These are phyloP conservation scores for Trileptium ribeirensis DNA, from an alignment of 2,888 invertebrate species.

Conservation along the genomic window DNA sequence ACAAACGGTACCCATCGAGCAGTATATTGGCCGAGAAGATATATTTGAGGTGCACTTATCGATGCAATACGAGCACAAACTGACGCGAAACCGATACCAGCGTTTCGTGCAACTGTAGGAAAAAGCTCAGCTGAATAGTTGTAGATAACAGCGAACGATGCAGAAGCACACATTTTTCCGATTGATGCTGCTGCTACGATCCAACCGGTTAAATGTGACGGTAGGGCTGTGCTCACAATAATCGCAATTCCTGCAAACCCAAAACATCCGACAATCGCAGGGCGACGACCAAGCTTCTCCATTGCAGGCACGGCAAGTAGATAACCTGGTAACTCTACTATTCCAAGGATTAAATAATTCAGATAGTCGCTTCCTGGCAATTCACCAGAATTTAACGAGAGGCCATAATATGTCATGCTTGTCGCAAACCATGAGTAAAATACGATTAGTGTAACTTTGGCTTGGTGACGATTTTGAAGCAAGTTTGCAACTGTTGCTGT, in stretches of 20 bases:
- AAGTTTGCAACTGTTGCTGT: not conserved
- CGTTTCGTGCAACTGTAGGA: constrained; percentile 26
- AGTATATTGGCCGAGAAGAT: constrained; percentile 17
- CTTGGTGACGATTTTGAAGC: constrained; percentile 13
- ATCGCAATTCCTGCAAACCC: constrained; percentile 7
- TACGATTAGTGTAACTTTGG: constrained; percentile 19
- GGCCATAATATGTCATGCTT: constrained; percentile 25
- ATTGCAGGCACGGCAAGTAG: constrained; percentile 1
- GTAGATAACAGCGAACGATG: constrained; percentile 28
- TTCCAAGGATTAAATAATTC: constrained; percentile 16
- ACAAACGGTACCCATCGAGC: constrained; percentile 8
- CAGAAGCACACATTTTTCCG: constrained; percentile 20
- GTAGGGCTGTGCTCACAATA: not conserved
- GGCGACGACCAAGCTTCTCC: constrained; percentile 14
- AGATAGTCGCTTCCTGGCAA: constrained; percentile 23
- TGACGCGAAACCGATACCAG: constrained; percentile 22
- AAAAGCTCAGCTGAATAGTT: constrained; percentile 27
- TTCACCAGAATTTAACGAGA: constrained; percentile 24
- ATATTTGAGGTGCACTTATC: constrained; percentile 26
- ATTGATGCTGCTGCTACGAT: constrained; percentile 9
- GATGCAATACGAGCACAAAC: constrained; percentile 21
- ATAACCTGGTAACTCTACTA: constrained; percentile 23
- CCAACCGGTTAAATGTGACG: not conserved
- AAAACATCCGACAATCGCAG: constrained; percentile 2
- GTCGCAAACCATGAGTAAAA: constrained; percentile 23